Conservation (phyloP, 2,797 vertebrate genomes). For the Cichlasoma orientale region DNA sequence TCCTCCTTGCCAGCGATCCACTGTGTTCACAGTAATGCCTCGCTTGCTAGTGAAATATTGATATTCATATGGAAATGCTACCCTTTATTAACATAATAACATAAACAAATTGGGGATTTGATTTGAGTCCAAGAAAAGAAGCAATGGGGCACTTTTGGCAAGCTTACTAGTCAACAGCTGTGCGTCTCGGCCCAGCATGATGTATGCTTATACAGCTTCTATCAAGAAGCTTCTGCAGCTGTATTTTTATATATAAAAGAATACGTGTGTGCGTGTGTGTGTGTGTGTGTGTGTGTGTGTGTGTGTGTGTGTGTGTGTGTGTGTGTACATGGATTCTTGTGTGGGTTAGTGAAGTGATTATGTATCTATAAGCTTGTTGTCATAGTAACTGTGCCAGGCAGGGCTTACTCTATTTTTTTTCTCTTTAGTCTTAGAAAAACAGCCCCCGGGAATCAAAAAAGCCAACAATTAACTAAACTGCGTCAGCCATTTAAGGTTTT, state of each 20-base stretch:
- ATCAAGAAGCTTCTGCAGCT: conserved; percentile 41
- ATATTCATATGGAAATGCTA: conserved; percentile 83
- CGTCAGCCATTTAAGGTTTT: conserved; percentile 44
- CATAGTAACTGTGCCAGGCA: conserved; percentile 63
- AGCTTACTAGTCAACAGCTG: conserved; percentile 63
- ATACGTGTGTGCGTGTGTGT: background rate
- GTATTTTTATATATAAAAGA: conserved; percentile 16
- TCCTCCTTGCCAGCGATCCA: conserved; percentile 56
- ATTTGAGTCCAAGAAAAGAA: conserved; percentile 69
- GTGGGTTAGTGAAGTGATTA: conserved; percentile 36
- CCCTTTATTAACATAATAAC: conserved; percentile 82
- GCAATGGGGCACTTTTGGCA: conserved; percentile 70
- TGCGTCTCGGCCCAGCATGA: conserved; percentile 52
- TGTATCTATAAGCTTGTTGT: conserved; percentile 67
- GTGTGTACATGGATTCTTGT: conserved; percentile 4
- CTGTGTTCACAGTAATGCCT: conserved; percentile 55
- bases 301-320: too few relatives aligned
- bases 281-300: background rate
- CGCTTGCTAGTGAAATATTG: conserved; percentile 72
- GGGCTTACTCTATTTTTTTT: conserved; percentile 22
- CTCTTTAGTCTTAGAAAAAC: conserved; percentile 37
- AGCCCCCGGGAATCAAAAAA: conserved; percentile 45
- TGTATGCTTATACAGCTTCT: conserved; percentile 34
- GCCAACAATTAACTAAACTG: conserved; percentile 54
- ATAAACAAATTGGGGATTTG: conserved; percentile 81